phyloP scores from a whole-genome alignment of 2,888 invertebrate species.

The Eurytoma adleriae region DNA sequence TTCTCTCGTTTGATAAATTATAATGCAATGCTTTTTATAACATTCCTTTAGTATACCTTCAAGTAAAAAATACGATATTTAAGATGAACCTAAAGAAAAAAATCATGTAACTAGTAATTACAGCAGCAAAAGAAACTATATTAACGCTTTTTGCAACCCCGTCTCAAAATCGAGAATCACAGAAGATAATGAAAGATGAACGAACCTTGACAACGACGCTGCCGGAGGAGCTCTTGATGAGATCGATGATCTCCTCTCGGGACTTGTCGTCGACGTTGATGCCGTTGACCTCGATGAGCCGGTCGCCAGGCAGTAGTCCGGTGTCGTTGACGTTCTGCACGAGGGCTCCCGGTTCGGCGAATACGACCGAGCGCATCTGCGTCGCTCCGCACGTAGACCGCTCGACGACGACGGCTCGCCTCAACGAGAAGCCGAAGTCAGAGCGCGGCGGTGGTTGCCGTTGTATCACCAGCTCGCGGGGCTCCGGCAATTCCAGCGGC shows the following conservation, averaged over 20 bases:
- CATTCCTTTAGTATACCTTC: no score
- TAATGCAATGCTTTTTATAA: background rate
- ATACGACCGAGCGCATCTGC: slow-evolving; percentile 85
- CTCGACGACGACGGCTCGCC: slow-evolving; percentile 90
- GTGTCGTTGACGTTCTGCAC: slow-evolving; percentile 82
- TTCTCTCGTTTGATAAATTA: background rate
- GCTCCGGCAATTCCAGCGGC: slow-evolving; percentile 83
- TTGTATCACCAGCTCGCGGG: slow-evolving; percentile 86
- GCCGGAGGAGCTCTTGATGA: slow-evolving; percentile 91
- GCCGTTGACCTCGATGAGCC: slow-evolving; percentile 93
- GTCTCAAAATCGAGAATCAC: background rate
- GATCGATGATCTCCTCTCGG: slow-evolving; percentile 94
- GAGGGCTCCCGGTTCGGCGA: slow-evolving; percentile 92
- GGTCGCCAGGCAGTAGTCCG: slow-evolving; percentile 95
- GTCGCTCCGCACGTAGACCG: slow-evolving; percentile 79
- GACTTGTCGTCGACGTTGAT: slow-evolving; percentile 89
- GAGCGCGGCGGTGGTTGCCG: slow-evolving; percentile 89
- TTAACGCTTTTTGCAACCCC: background rate
- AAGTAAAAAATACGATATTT: background rate
- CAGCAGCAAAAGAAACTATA: no score
- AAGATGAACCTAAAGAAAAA: background rate
- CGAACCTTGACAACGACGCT: slow-evolving; percentile 89
- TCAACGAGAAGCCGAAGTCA: slow-evolving; percentile 95
- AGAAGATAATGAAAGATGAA: background rate
- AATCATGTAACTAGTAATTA: background rate